Base-by-base conservation (phyloP, 2,113 vertebrate genomes). In the Dicaeum eximium region DNA sequence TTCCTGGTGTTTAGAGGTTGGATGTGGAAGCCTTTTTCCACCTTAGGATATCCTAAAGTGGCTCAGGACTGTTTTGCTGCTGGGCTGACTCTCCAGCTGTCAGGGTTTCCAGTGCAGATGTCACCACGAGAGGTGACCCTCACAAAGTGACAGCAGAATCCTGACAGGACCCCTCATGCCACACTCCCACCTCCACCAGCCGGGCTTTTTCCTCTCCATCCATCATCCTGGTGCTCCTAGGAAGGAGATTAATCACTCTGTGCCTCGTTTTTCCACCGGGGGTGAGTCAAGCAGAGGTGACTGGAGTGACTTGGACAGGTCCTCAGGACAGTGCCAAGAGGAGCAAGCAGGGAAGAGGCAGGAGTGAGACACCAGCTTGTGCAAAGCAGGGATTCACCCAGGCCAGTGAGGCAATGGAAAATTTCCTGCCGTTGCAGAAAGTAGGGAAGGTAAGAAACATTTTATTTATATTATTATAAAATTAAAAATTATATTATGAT, bases 281-380 rank as follows among this genome's bases (percentile, higher is more conserved):
- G 61, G 28, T 93, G 94, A 93, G 77, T 87, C 92, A 89, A 84
- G 72, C 89, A 67, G 33, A 11, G 83, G 61, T 77, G 95, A 82
- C 95, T 80, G 88, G 83, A 77, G 94, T 90, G 94, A 19, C 71
- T 94, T 35, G 88, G 88, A 92, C 75, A 77, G 47, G 25, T 93
- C 80, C 92, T 80, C 9, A 70, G 54, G 71, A 31, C 79, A 66
- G 88, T 70, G 94, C 92, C 94, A 92, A 89, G 62, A 92, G 71
- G 71, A 87, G 73, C 67, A 35, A 62, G 71, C 42, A 33, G 67
- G 71, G 15, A 33, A 60, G 62, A 67, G 70, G 73, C 83, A 88
- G 80, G 30, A 89, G 87, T 67, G 84, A 87, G 84, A 15, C 78
- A 79, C 69, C 65, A 74, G 1, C 37, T 64, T 21, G 9, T 87